These are phyloP conservation scores for Apeira syringaria DNA, from an alignment of 2,888 invertebrate genomes.

Conservation along the genomic window DNA sequence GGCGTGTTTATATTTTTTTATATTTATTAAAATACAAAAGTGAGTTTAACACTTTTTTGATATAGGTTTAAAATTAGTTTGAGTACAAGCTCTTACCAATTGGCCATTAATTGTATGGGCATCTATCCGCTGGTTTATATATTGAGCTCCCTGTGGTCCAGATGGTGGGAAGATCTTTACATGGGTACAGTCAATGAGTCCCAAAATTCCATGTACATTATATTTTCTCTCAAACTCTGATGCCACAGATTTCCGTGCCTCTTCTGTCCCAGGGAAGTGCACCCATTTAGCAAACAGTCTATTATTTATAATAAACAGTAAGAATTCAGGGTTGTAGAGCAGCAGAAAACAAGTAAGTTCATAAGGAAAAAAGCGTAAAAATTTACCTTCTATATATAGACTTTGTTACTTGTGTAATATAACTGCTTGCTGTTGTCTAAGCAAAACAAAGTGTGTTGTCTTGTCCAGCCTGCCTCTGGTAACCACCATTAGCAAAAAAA, in stretches of 20 bases:
- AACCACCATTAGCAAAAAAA: not conserved
- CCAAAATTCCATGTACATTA: not conserved
- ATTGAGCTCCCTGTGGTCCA: not conserved
- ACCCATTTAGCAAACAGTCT: not conserved
- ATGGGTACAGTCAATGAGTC: not conserved
- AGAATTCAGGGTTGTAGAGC: not conserved
- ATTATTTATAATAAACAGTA: not conserved
- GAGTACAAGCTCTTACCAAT: not conserved
- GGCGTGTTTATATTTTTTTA: too few species aligned
- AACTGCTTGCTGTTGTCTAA: not conserved
- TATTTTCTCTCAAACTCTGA: not conserved
- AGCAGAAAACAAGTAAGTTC: not conserved
- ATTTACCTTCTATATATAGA: not conserved
- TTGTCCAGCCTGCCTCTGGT: not conserved
- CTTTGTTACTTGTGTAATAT: not conserved
- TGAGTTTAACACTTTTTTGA: too few species aligned
- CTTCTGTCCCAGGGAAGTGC: not conserved
- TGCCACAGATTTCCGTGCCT: not conserved
- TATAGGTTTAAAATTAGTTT: too few species aligned
- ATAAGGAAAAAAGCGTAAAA: too few species aligned
- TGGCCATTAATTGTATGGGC: not conserved
- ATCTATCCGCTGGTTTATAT: not conserved
- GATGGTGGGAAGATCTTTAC: not conserved
- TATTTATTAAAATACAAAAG: too few species aligned
- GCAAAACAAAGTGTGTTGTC: not conserved